Evolutionary conservation across 2,888 invertebrate genomes (phyloP), one percentile per base, ranked within the genome.

Genomic region (Drosophila colorata): DNA sequence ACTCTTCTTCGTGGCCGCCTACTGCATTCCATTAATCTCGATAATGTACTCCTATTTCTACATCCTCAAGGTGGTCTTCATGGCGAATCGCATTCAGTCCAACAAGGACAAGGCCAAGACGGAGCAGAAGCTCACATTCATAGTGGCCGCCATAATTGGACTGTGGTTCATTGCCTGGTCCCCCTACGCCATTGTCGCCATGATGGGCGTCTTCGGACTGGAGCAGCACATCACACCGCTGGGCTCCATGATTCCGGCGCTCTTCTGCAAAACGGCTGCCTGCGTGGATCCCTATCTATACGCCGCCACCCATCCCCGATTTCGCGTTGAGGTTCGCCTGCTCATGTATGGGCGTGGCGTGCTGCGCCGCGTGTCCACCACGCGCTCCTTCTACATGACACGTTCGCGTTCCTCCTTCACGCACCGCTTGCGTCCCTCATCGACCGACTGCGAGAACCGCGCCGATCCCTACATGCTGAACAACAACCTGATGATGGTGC

Each of bases 101-200:
- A 95, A 94, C 81, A 94, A 95, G 85, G 94, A 94, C 37, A 95
- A 95, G 88, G 93, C 94, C 31, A 94, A 95, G 88, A 95, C 95
- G n/a, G 96, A 96, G 92, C 91, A 95, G 25, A 95, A 95, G 90
- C 92, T 96, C 49, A 95, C 96, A 0, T 93, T 94, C 58, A 93
- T 96, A 53, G 95, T 96, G 11, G 94, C 96, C 61, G 93, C 93
- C 20, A 95, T 96, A 0, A 95, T 96, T 68, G 93, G 94, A 0
- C 89, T 97, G 69, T 97, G 97, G 94, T 95, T 96, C 86, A 85
- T 95, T 9, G 95, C 97, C 0, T 97, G 97, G 97, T 96, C 96
- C 0, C 97, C 97, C 0, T 97, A 97, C 88, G 95, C 97, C 0
- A 91, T 95, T 0, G 95, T 97, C 0, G 94, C 97, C 13, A 93